Evolutionary conservation across 2,113 vertebrate species (phyloP).

Genomic region (Salvator merianae): DNA sequence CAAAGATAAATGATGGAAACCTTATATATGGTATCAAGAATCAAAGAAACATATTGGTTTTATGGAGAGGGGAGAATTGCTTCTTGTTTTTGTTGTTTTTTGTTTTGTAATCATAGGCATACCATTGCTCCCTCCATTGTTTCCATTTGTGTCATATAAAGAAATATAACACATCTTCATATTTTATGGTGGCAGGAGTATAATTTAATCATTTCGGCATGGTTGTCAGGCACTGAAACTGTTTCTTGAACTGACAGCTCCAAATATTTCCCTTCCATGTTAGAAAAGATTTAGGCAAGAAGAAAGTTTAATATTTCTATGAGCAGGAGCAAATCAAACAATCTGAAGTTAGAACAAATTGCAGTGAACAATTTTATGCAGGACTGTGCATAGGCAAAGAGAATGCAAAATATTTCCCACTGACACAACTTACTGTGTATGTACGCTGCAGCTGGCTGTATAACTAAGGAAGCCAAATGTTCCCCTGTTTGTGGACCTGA

Average conservation of each 20-base stretch:
- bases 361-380: not conserved
- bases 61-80: not conserved
- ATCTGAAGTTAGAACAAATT: conserved; percentile 43
- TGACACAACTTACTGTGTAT: conserved; percentile 11
- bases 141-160: conserved; percentile 20
- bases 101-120: conserved; percentile 18
- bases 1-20: conserved; percentile 11
- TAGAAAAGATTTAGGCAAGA: conserved; percentile 14
- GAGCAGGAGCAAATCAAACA: conserved; percentile 47
- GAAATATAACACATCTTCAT: conserved; percentile 32
- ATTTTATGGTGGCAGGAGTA: conserved; percentile 36
- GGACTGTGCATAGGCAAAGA: rapidly evolving
- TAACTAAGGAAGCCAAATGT: conserved; percentile 50
- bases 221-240: conserved; percentile 24
- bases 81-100: not conserved
- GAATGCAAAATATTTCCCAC: conserved; percentile 24
- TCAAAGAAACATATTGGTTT: conserved; percentile 26
- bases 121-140: conserved; percentile 3
- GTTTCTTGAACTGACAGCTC: conserved; percentile 40
- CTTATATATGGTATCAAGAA: conserved; percentile 5
- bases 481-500: not conserved
- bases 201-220: conserved; percentile 47
- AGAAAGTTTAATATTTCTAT: conserved; percentile 46
- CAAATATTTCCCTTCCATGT: conserved; percentile 40
- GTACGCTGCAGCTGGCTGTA: conserved; percentile 47